phyloP scores from a whole-genome alignment of 2,888 invertebrate genomes.

The Matsumyia berberina region DNA sequence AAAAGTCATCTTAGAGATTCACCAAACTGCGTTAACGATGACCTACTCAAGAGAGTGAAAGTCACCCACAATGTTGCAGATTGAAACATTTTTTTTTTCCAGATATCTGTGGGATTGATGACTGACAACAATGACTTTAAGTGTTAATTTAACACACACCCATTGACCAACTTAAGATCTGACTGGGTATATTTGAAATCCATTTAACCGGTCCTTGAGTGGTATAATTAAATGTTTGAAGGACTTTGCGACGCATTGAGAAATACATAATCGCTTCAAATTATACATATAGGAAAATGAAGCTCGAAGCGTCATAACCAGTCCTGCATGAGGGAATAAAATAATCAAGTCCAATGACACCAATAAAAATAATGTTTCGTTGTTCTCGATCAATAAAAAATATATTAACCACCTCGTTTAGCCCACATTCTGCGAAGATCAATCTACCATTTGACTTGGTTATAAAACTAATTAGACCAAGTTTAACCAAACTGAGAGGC shows the following conservation, averaged over 20 bases:
- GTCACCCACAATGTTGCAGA: background rate
- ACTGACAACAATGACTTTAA: background rate
- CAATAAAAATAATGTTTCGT: background rate
- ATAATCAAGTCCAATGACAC: background rate
- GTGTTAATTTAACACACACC: background rate
- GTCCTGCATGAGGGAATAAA: background rate
- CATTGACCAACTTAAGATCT: background rate
- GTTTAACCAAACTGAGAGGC: constrained; percentile 5
- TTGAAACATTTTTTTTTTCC: background rate
- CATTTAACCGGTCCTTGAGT: background rate
- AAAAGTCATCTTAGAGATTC: background rate
- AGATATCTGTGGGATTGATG: background rate
- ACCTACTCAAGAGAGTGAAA: constrained; percentile 9
- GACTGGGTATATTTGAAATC: background rate
- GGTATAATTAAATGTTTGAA: background rate
- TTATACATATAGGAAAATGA: background rate
- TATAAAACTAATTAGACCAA: constrained; percentile 50
- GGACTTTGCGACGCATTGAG: background rate
- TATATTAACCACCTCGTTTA: constrained; percentile 26
- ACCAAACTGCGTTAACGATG: constrained; percentile 2
- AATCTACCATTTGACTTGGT: background rate
- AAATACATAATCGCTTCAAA: background rate
- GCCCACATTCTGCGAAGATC: background rate
- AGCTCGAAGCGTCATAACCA: background rate
- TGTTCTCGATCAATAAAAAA: constrained; percentile 17